phyloP scores from a whole-genome alignment of 2,797 vertebrate species.

The Cygnus olor region DNA sequence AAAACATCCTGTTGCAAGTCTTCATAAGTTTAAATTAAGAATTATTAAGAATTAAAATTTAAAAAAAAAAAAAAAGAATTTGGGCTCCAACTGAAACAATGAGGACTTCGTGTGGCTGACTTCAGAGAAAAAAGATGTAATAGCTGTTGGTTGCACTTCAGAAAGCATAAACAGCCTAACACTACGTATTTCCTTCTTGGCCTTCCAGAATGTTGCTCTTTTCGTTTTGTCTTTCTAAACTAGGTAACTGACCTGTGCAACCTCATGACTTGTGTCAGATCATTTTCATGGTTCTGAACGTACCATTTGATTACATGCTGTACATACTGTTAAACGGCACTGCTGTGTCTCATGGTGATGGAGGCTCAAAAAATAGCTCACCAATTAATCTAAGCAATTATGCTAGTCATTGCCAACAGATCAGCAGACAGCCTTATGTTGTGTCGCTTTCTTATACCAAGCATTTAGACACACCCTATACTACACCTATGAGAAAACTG shows the following conservation, averaged over 20 bases:
- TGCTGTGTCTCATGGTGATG: background rate
- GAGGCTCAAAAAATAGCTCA: background rate
- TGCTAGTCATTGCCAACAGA: background rate
- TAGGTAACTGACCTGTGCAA: background rate
- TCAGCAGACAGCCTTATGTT: background rate
- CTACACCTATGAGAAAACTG: background rate
- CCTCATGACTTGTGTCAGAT: background rate
- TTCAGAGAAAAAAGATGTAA: background rate
- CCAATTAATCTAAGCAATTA: background rate
- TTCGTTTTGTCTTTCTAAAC: background rate
- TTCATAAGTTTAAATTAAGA: background rate
- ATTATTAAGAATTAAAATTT: too few species aligned
- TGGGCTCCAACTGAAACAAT: background rate
- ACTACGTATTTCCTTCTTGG: background rate
- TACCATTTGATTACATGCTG: background rate
- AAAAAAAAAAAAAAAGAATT: background rate
- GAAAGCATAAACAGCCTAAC: background rate
- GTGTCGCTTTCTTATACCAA: background rate
- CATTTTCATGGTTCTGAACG: background rate
- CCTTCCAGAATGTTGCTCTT: background rate
- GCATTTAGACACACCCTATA: background rate
- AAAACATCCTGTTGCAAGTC: background rate
- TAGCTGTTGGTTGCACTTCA: background rate
- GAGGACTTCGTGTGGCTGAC: background rate
- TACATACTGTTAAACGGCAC: background rate